Conservation (phyloP, 2,113 vertebrate genomes). For the Dromaius novaehollandiae region DNA sequence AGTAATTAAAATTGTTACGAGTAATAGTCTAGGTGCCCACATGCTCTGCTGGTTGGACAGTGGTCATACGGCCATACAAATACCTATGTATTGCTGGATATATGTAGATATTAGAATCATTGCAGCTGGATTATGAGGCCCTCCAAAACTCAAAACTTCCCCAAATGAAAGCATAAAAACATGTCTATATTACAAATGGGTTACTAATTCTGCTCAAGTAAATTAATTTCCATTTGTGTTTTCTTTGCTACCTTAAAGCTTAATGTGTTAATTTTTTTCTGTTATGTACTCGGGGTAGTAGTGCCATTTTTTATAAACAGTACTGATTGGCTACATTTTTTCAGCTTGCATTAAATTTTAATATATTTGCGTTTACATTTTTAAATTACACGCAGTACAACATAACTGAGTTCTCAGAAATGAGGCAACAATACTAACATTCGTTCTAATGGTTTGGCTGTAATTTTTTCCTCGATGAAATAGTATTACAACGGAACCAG, state of each 20-base stretch:
- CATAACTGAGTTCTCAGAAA: not conserved
- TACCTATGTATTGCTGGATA: not conserved
- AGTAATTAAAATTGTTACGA: not conserved
- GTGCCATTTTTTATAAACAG: accelerated
- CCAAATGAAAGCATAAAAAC: not conserved
- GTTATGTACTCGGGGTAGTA: not conserved
- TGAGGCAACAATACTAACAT: not conserved
- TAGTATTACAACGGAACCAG: not conserved
- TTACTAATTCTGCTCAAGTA: not conserved
- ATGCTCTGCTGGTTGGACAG: not conserved
- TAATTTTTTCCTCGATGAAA: not conserved
- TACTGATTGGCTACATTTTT: not conserved
- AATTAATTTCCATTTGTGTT: not conserved
- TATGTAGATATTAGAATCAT: not conserved
- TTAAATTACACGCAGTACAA: not conserved
- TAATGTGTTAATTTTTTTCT: not conserved
- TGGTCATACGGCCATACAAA: not conserved
- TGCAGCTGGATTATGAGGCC: not conserved
- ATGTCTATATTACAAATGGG: not conserved
- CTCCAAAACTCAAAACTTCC: not conserved
- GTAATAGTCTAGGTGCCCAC: not conserved
- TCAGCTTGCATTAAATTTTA: not conserved
- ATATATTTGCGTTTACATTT: not conserved
- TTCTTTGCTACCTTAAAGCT: not conserved
- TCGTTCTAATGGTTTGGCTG: not conserved